These are phyloP conservation scores for Caradrina kadenii DNA, from an alignment of 2,888 invertebrate species.

Conservation along the genomic window DNA sequence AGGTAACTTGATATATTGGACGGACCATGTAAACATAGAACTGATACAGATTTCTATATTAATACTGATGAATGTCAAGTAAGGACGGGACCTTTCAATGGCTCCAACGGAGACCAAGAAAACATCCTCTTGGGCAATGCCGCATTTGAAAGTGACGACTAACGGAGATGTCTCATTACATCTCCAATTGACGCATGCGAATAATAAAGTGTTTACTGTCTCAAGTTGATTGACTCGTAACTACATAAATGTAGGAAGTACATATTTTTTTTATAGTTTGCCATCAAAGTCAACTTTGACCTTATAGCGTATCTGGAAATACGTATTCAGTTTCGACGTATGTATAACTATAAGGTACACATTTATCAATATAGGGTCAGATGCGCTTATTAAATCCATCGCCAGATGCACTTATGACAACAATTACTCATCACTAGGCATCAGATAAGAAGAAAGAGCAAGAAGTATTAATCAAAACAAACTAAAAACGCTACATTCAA, in stretches of 20 bases:
- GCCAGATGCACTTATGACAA: slow-evolving; percentile 35
- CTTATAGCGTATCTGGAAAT: slow-evolving; percentile 1
- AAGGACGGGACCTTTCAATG: not conserved
- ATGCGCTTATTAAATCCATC: slow-evolving; percentile 20
- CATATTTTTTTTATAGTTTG: slow-evolving; percentile 8
- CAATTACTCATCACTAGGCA: slow-evolving; percentile 22
- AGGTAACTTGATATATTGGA: slow-evolving; percentile 21
- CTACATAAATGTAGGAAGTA: not conserved
- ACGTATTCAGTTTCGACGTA: slow-evolving; percentile 2
- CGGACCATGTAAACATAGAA: not conserved
- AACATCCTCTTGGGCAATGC: not conserved
- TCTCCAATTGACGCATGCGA: not conserved
- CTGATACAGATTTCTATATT: not conserved
- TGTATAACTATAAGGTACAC: not conserved
- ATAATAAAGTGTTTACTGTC: slow-evolving; percentile 15
- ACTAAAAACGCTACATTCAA: not conserved
- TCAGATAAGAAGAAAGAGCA: not conserved
- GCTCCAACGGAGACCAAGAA: not conserved
- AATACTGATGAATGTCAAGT: not conserved
- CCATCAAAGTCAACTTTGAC: slow-evolving; percentile 19
- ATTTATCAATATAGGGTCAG: not conserved
- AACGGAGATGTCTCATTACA: too few relatives aligned
- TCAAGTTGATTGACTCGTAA: slow-evolving; percentile 23
- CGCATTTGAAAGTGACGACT: slow-evolving; percentile 7
- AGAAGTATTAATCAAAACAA: not conserved